phyloP scores from a whole-genome alignment of 2,797 vertebrate genomes.

The Fistularia commersonii region DNA sequence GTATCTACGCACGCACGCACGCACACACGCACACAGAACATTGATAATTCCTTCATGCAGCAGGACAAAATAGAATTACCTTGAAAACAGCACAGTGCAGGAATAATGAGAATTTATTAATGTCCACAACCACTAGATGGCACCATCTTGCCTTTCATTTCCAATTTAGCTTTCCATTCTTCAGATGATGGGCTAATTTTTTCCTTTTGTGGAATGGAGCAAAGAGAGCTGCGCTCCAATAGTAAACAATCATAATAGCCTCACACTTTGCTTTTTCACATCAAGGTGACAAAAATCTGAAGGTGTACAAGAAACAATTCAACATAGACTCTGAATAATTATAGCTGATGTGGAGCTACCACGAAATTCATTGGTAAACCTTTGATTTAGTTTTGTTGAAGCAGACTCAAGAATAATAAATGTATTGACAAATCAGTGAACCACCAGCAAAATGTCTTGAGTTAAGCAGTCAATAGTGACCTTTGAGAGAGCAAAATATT shows the following conservation, averaged over 20 bases:
- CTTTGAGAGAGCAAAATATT: conserved; percentile 54
- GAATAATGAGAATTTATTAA: conserved; percentile 37
- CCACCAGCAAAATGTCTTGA: conserved; percentile 29
- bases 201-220: not conserved
- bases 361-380: no score
- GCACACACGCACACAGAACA: conserved; percentile 8
- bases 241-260: not conserved
- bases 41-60: conserved; percentile 36
- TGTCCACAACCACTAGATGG: conserved; percentile 67
- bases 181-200: not conserved
- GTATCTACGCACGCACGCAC: not conserved
- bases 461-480: conserved; percentile 53
- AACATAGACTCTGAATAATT: no score
- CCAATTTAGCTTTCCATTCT: conserved; percentile 21
- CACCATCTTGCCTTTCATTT: conserved; percentile 58
- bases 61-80: conserved; percentile 42
- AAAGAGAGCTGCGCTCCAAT: conserved; percentile 3
- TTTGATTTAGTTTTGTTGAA: conserved; percentile 9
- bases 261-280: no score
- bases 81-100: conserved; percentile 40
- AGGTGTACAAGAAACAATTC: no score
- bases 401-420: conserved; percentile 20
- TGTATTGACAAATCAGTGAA: conserved; percentile 51
- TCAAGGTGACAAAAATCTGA: no score
- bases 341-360: no score